Percentiles rank a stretch among this genome's conserved stretches.
Conservation (phyloP, 2,797 vertebrate species). For the Hoplostethus atlanticus region DNA sequence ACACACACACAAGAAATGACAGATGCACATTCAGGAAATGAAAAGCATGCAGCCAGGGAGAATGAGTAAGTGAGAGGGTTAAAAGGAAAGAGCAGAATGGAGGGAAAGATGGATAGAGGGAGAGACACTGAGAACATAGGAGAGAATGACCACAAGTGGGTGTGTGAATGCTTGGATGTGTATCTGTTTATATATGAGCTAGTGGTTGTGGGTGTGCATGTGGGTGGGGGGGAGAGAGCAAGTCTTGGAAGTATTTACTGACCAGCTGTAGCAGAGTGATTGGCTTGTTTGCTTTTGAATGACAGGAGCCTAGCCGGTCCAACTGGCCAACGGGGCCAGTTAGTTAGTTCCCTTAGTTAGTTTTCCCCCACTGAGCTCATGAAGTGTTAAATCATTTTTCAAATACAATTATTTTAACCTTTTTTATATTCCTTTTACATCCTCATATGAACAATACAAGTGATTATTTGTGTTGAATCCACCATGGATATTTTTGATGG, state of each 20-base stretch:
- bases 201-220: conserved; percentile 31
- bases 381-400: conserved; percentile 19
- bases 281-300: conserved; percentile 63
- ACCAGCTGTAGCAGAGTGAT: conserved; percentile 68
- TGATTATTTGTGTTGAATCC: background rate
- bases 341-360: conserved; percentile 39
- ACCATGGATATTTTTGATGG: background rate
- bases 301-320: conserved; percentile 43
- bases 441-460: background rate
- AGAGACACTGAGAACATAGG: conserved; percentile 35
- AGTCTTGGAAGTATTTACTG: conserved; percentile 40
- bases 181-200: conserved; percentile 11
- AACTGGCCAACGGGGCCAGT: conserved; percentile 44
- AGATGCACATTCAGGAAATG: conserved; percentile 67
- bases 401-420: background rate
- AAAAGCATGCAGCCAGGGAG: conserved; percentile 54
- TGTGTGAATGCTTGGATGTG: conserved; percentile 15
- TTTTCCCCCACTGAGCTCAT: conserved; percentile 45
- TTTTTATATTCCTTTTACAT: background rate
- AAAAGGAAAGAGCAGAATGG: conserved; percentile 5
- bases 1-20: conserved; percentile 34
- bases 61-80: conserved; percentile 42
- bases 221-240: conserved; percentile 26
- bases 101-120: conserved; percentile 1
- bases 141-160: conserved; percentile 16